phyloP scores from a whole-genome alignment of 2,113 vertebrate genomes.

The Corythaeola cristata region DNA sequence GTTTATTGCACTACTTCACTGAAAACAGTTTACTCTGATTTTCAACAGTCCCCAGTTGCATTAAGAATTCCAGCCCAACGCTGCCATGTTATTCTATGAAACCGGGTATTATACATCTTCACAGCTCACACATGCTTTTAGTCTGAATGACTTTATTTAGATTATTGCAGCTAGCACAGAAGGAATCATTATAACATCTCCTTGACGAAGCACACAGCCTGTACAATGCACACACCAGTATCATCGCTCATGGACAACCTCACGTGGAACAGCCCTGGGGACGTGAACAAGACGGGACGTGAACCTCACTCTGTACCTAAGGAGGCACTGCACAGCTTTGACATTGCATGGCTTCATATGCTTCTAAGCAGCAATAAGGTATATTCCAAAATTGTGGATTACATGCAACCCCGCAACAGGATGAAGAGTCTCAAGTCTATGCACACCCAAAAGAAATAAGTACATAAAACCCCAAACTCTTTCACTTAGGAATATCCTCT shows the following conservation, averaged over 20 bases:
- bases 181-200: neutral
- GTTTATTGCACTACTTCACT: neutral
- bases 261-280: neutral
- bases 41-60: neutral
- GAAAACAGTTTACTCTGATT: neutral
- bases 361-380: neutral
- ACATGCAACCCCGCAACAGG: neutral
- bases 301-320: neutral
- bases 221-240: neutral
- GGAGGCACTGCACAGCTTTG: neutral
- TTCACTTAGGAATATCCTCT: neutral
- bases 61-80: neutral
- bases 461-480: neutral
- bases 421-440: neutral
- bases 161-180: neutral
- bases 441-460: neutral
- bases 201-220: neutral
- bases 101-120: neutral
- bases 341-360: neutral
- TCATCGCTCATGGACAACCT: neutral
- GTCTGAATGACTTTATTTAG: neutral
- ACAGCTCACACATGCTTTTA: neutral
- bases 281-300: rapidly evolving
- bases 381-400: neutral
- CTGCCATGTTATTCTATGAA: neutral